These are phyloP conservation scores for Epirrita christyi DNA, from an alignment of 2,888 invertebrate species.

Conservation along the genomic window DNA sequence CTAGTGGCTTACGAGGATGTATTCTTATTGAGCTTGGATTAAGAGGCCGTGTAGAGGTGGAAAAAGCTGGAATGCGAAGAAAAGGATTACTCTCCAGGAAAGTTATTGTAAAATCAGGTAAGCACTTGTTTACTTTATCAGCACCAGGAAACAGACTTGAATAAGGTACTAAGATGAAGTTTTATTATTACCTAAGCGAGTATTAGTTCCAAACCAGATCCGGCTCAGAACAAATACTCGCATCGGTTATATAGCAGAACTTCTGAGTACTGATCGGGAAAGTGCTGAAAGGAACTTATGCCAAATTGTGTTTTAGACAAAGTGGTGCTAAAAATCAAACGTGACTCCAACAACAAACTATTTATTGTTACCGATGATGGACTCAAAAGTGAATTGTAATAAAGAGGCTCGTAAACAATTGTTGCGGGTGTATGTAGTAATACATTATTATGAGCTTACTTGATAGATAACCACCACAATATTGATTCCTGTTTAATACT, in stretches of 20 bases:
- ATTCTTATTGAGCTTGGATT: slow-evolving; percentile 98
- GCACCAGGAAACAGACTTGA: slow-evolving; percentile 7
- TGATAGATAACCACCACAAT: not conserved
- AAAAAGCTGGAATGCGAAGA: slow-evolving; percentile 98
- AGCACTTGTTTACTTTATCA: slow-evolving; percentile 29
- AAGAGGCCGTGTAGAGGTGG: slow-evolving; percentile 97
- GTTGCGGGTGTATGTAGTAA: not conserved
- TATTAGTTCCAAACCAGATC: too few species aligned
- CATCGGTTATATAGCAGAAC: too few species aligned
- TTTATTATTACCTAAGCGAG: too few species aligned
- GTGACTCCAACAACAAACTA: too few species aligned
- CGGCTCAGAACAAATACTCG: too few species aligned
- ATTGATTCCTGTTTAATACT: not conserved
- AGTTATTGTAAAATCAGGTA: slow-evolving; percentile 83
- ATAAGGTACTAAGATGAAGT: slow-evolving; percentile 4
- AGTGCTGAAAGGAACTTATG: too few species aligned
- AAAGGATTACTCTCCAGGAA: slow-evolving; percentile 95
- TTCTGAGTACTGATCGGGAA: too few species aligned
- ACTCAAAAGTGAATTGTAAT: not conserved
- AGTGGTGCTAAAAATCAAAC: too few species aligned
- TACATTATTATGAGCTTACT: not conserved
- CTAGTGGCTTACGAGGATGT: slow-evolving; percentile 98
- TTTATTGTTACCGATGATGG: not conserved
- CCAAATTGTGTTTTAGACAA: too few species aligned
- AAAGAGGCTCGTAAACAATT: not conserved